phyloP scores from a whole-genome alignment of 92 coral and sea anemone genomes.

The Phenganax marumi region DNA sequence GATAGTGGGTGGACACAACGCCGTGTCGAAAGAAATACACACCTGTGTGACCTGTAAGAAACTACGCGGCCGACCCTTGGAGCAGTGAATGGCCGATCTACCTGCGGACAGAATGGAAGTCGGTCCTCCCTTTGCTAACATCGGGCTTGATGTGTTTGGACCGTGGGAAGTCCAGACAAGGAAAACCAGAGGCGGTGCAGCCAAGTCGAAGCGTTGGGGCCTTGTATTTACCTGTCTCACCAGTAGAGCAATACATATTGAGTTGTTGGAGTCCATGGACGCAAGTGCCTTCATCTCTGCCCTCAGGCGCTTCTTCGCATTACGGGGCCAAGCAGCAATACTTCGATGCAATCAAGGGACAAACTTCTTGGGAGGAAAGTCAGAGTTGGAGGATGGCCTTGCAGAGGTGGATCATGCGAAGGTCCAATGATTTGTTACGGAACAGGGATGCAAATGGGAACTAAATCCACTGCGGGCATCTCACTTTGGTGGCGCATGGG shows the following conservation, averaged over 20 bases:
- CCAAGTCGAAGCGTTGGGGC: conserved; percentile 60
- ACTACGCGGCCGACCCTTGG: conserved; percentile 30
- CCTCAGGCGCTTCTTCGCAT: conserved; percentile 29
- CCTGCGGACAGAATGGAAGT: conserved; percentile 36
- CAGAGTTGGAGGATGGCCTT: conserved; percentile 25
- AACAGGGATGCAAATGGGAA: conserved; percentile 37
- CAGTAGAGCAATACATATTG: too few relatives aligned
- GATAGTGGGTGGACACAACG: conserved; percentile 47
- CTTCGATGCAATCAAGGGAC: conserved; percentile 45
- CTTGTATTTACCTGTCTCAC: conserved; percentile 56
- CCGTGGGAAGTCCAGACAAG: conserved; percentile 22
- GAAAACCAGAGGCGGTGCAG: conserved; percentile 52
- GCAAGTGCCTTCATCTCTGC: conserved; percentile 55
- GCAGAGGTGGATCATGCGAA: conserved; percentile 6
- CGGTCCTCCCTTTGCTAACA: conserved; percentile 6
- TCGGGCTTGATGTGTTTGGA: conserved; percentile 13
- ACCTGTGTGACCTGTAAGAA: conserved; percentile 43
- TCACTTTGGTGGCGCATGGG: too few relatives aligned
- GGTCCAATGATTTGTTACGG: conserved; percentile 24
- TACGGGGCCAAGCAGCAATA: background rate
- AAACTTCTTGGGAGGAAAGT: conserved; percentile 36
- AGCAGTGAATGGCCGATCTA: conserved; percentile 19
- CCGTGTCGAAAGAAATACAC: conserved; percentile 28
- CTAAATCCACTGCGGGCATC: too few relatives aligned
- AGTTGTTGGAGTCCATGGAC: conserved; percentile 51